Evolutionary conservation across 2,888 invertebrate species (phyloP), one percentile per base, ranked within the genome.

Genomic region (Azorinus chamasolen): DNA sequence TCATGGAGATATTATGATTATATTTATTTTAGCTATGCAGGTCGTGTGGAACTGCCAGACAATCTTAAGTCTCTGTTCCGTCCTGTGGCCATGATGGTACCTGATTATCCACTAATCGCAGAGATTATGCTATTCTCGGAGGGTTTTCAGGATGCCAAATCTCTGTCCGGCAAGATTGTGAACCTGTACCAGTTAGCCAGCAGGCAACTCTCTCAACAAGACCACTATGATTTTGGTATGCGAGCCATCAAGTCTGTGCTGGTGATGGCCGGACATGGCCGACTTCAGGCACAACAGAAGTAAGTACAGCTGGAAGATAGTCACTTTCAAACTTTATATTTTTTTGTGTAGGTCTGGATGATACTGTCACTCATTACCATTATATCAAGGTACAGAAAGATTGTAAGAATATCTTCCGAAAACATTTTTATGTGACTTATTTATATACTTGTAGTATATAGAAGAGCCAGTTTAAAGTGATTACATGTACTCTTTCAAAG

Each of bases 191-290:
- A 93, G 76, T 83, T 93, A 59, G 92, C 93, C 41, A 91, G 91
- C 83, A 89, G 90, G 73, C 93, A 93, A 75, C 85, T 93, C 8
- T 93, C 93, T 8, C 92, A 93, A 64, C 93, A 93, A 81, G 92
- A 93, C 70, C 93, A 93, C 79, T 93, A 93, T 74, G 93, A 93
- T 81, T 93, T 93, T 85, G 93, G 93, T 37, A 92, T 93, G 91
- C 84, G 93, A 63, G 92, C 93, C 57, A 93, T 93, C 71, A 93
- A 93, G 71, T 92, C 93, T 39, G 93, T 93, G 1, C 87, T 93
- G 2, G 90, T 93, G 18, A 92, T 92, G 91, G 92, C 93, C 6
- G 93, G 93, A 2, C 92, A 92, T 79, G 89, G 90, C 20, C 84
- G 91, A 70, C 85, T 91, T n/a, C 85, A 86, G 45, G 87, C 86